Percentiles rank a stretch among this genome's conserved stretches.
These are phyloP conservation scores for Plectropomus leopardus DNA, from an alignment of 2,113 vertebrate species.

Conservation along the genomic window DNA sequence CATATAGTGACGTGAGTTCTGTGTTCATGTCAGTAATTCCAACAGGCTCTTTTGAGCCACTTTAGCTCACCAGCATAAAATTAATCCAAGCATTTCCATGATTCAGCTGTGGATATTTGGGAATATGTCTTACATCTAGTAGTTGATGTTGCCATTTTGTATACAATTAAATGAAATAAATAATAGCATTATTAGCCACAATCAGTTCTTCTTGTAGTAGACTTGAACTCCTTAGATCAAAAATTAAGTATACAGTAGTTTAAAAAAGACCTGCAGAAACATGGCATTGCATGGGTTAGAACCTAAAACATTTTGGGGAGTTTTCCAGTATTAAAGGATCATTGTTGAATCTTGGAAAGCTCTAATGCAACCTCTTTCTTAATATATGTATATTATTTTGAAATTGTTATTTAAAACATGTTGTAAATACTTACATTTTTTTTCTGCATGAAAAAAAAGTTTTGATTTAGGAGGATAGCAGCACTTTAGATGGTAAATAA, in stretches of 20 bases:
- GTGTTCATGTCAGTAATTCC: slow-evolving; percentile 37
- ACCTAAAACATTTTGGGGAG: not conserved
- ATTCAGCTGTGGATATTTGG: slow-evolving; percentile 38
- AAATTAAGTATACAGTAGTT: slow-evolving; percentile 7
- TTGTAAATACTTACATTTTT: slow-evolving; percentile 47
- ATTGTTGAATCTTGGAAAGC: not conserved
- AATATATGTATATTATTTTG: not conserved
- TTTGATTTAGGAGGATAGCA: slow-evolving; percentile 5
- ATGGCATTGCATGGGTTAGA: slow-evolving; percentile 12
- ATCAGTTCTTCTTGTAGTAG: not conserved
- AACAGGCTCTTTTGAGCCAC: slow-evolving; percentile 40
- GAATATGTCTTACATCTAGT: slow-evolving; percentile 34
- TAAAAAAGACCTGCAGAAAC: slow-evolving; percentile 10
- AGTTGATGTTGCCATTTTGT: slow-evolving; percentile 41
- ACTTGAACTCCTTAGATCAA: slow-evolving; percentile 14
- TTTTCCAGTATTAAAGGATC: slow-evolving; percentile 22
- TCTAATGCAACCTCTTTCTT: slow-evolving; percentile 26
- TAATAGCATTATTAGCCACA: not conserved
- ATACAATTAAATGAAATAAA: slow-evolving; percentile 1
- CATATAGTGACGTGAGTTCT: slow-evolving; percentile 37
- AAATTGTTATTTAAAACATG: slow-evolving; percentile 5
- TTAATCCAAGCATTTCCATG: slow-evolving; percentile 57
- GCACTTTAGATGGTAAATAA: slow-evolving; percentile 35
- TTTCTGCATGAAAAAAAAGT: slow-evolving; percentile 48
- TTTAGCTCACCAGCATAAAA: slow-evolving; percentile 77